These are phyloP conservation scores for Apamea monoglypha DNA, from an alignment of 2,888 invertebrate genomes.

Conservation along the genomic window DNA sequence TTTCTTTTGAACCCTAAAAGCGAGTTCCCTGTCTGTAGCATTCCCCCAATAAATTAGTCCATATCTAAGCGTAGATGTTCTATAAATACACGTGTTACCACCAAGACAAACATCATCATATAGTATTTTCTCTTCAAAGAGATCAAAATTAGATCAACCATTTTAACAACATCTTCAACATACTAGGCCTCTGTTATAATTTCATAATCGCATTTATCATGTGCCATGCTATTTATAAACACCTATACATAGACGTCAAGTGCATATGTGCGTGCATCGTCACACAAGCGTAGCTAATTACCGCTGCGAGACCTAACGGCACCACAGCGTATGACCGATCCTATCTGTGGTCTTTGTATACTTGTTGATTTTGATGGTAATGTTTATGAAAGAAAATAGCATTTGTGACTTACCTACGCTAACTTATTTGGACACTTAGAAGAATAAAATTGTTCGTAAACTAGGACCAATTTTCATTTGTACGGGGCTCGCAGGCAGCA, in stretches of 20 bases:
- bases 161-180: not conserved
- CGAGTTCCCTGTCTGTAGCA: no score
- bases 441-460: not conserved
- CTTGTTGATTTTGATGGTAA: conserved; percentile 10
- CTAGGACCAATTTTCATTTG: not conserved
- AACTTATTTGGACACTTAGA: not conserved
- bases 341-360: conserved; percentile 26
- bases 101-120: no score
- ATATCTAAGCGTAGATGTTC: no score
- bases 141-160: not conserved
- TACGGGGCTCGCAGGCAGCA: not conserved
- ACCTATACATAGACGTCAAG: not conserved
- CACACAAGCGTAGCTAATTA: conserved; percentile 69
- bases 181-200: conserved; percentile 1
- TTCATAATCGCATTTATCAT: conserved; percentile 9
- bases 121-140: not conserved
- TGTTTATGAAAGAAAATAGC: not conserved
- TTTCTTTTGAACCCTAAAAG: no score
- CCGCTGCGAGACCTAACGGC: conserved; percentile 67
- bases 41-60: no score
- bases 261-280: conserved; percentile 43
- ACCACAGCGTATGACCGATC: conserved; percentile 36
- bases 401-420: not conserved
- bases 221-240: conserved; percentile 4
- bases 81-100: not conserved